Evolutionary conservation across 2,113 vertebrate species (phyloP).

Genomic region (Larimichthys polyactis): DNA sequence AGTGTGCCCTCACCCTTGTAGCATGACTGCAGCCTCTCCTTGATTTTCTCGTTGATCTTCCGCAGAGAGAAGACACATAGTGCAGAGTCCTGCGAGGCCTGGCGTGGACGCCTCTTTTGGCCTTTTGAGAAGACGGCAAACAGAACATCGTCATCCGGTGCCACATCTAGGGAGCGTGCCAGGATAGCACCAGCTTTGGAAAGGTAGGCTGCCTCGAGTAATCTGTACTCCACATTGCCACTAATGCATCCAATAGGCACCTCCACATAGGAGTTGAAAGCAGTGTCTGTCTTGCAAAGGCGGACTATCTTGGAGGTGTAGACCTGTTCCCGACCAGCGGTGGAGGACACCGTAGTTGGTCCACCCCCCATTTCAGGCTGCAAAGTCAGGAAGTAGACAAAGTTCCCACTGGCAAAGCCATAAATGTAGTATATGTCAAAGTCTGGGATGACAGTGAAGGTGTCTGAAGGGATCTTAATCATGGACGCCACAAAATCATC

Average conservation of each 20-base stretch:
- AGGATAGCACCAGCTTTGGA: constrained; percentile 94
- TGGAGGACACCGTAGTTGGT: constrained; percentile 91
- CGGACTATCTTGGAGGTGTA: constrained; percentile 98
- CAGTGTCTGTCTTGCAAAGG: constrained; percentile 96
- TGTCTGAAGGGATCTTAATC: constrained; percentile 99
- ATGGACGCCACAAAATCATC: constrained; percentile 98
- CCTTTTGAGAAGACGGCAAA: constrained; percentile 98
- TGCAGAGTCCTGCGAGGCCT: constrained; percentile 94
- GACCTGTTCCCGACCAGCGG: constrained; percentile 92
- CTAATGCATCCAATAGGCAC: constrained; percentile 96
- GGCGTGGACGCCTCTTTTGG: constrained; percentile 93
- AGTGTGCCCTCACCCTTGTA: constrained; percentile 97
- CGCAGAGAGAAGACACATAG: constrained; percentile 96
- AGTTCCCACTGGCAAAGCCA: constrained; percentile 97
- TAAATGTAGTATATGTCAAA: constrained; percentile 99
- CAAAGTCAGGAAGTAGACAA: constrained; percentile 97
- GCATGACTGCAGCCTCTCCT: constrained; percentile 96
- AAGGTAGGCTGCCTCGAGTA: constrained; percentile 95
- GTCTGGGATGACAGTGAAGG: constrained; percentile 97
- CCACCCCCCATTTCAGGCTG: constrained; percentile 97
- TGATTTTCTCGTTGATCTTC: constrained; percentile 96
- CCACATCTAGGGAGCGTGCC: constrained; percentile 89
- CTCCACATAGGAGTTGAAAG: constrained; percentile 98
- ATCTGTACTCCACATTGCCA: constrained; percentile 92
- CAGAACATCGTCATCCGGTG: constrained; percentile 92